Evolutionary conservation across 2,888 invertebrate species (phyloP).

Genomic region (Amphimallon solstitiale): DNA sequence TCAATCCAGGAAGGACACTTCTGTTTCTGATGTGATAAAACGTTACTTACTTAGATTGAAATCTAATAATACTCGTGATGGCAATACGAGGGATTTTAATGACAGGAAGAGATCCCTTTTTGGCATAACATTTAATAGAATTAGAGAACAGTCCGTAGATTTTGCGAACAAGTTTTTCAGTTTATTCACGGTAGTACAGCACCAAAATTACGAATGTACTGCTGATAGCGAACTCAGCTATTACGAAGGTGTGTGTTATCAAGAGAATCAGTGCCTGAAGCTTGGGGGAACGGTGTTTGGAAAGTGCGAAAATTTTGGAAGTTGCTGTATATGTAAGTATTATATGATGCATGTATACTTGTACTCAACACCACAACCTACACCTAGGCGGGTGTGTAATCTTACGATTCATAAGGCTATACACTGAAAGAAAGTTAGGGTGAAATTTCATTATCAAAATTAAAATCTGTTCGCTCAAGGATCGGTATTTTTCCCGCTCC

Average conservation of each 20-base stretch:
- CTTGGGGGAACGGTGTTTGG: conserved; percentile 72
- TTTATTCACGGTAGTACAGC: conserved; percentile 76
- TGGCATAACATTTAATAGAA: conserved; percentile 33
- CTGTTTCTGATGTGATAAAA: conserved; percentile 2
- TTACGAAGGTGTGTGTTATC: conserved; percentile 77
- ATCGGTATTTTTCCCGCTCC: too few species aligned
- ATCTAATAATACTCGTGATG: conserved; percentile 27
- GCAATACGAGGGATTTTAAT: not conserved
- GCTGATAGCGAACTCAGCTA: conserved; percentile 66
- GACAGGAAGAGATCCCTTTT: conserved; percentile 3
- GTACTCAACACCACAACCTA: too few species aligned
- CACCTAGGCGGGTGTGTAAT: too few species aligned
- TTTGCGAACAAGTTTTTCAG: conserved; percentile 68
- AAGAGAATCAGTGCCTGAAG: conserved; percentile 72
- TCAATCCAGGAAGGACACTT: not conserved
- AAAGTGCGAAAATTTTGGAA: conserved; percentile 78
- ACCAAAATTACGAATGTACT: conserved; percentile 72
- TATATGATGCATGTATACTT: conserved; percentile 16
- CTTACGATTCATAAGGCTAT: too few species aligned
- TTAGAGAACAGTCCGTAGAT: conserved; percentile 53
- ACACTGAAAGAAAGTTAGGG: too few species aligned
- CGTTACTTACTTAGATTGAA: conserved; percentile 19
- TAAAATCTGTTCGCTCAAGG: too few species aligned
- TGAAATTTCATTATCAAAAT: too few species aligned
- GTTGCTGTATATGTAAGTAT: conserved; percentile 80